Percentiles rank a stretch among this genome's conserved stretches.
Evolutionary conservation across 2,797 vertebrate genomes (phyloP).

Genomic region (Psittacula derbiana): DNA sequence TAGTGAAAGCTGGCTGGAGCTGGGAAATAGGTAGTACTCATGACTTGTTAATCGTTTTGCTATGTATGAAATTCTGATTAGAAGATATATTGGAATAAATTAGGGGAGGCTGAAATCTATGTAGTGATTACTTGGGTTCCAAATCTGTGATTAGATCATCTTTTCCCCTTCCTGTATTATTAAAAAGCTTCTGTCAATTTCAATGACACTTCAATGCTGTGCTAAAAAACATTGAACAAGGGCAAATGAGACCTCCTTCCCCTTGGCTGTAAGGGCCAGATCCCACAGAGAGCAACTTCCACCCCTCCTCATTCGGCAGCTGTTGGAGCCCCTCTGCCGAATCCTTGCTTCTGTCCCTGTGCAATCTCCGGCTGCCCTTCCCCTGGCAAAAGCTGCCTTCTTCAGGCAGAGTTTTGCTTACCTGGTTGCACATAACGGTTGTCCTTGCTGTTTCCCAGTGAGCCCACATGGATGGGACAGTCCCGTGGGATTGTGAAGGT

Average conservation of each 20-base stretch:
- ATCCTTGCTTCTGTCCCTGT: neutral
- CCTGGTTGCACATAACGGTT: rapidly evolving
- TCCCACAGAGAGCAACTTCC: neutral
- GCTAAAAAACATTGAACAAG: slow-evolving; percentile 19
- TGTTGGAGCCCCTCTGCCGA: neutral
- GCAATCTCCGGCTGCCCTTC: neutral
- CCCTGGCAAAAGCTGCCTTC: neutral
- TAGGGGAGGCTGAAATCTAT: neutral
- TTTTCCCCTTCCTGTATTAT: neutral
- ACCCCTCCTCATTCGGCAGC: neutral
- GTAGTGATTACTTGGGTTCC: neutral
- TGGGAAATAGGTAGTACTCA: neutral
- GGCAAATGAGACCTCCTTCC: neutral
- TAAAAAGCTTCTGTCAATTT: neutral
- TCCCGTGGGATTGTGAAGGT: neutral
- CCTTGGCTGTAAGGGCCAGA: neutral
- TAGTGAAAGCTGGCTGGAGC: neutral
- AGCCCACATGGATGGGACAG: neutral
- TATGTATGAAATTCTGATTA: neutral
- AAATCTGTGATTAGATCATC: neutral
- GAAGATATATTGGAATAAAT: neutral
- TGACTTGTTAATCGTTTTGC: neutral
- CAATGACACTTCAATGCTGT: neutral
- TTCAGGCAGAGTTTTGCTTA: neutral
- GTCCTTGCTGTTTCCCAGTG: neutral